Evolutionary conservation across 92 coral and sea anemone species (phyloP).

Genomic region (Montipora capitata): DNA sequence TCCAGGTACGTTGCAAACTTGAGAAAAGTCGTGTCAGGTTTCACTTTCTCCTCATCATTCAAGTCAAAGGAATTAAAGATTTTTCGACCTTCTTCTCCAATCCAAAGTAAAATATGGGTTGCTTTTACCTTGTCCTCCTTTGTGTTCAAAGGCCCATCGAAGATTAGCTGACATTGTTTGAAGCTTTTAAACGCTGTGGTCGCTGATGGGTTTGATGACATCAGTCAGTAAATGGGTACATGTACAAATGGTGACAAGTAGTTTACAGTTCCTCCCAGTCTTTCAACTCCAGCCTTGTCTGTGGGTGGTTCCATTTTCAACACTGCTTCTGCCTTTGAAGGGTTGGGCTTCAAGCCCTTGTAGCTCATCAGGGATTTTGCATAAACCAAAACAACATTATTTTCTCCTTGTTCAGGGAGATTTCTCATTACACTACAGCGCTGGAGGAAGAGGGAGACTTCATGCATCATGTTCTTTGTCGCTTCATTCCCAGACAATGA

Average conservation of each 20-base stretch:
- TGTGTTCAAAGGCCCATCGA: too few relatives aligned
- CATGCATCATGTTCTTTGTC: constrained; percentile 14
- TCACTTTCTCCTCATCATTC: too few relatives aligned
- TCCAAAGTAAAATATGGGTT: too few relatives aligned
- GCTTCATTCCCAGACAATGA: background rate
- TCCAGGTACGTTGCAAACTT: too few relatives aligned
- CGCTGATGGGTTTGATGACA: constrained; percentile 10
- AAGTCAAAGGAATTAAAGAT: too few relatives aligned
- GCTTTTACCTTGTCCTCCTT: too few relatives aligned
- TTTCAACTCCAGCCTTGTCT: constrained; percentile 9
- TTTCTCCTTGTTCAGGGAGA: constrained; percentile 25
- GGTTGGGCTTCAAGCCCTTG: constrained; percentile 1
- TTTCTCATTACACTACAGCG: constrained; percentile 4
- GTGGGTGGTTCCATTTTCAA: constrained; percentile 7
- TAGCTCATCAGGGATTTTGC: background rate
- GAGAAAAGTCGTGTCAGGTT: too few relatives aligned
- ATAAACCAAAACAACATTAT: background rate
- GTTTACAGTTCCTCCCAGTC: constrained; percentile 33
- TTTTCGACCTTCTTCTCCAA: too few relatives aligned
- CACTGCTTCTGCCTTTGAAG: constrained; percentile 10
- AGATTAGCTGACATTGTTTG: too few relatives aligned
- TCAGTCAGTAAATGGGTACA: constrained; percentile 1
- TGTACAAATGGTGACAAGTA: constrained; percentile 7
- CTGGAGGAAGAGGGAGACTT: background rate
- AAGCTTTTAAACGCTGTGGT: too few relatives aligned